A percentile compares a stretch with the other conserved stretches of the same genome.
Conservation (phyloP, 2,888 invertebrate species). For the Macrophya alboannulata region DNA sequence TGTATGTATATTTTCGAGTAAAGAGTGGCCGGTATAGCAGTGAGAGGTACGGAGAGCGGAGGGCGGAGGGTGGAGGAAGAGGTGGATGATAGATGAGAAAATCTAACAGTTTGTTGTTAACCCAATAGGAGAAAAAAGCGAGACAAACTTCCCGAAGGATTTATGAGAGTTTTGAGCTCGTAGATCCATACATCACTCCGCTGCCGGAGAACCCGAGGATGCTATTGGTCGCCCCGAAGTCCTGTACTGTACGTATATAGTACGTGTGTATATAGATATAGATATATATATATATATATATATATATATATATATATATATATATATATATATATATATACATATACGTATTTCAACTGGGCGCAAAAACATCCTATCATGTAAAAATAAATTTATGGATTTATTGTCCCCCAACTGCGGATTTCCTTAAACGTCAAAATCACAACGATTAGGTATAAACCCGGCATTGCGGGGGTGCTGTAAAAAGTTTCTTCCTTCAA, state of each 20-base stretch:
- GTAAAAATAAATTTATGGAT: slow-evolving; percentile 19
- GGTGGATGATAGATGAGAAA: slow-evolving; percentile 50
- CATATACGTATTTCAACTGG: not conserved
- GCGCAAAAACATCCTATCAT: not conserved
- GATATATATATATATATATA: not conserved
- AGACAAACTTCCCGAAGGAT: slow-evolving; percentile 56
- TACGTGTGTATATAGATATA: not conserved
- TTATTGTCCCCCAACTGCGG: slow-evolving; percentile 7
- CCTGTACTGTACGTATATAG: not conserved
- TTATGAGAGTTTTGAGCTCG: slow-evolving; percentile 58
- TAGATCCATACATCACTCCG: slow-evolving; percentile 56
- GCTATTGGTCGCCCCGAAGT: slow-evolving; percentile 42
- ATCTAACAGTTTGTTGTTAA: slow-evolving; percentile 55
- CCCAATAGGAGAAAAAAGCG: slow-evolving; percentile 55
- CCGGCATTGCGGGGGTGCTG: too few relatives aligned
- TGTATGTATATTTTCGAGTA: not conserved
- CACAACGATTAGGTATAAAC: slow-evolving; percentile 3
- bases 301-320: too few relatives aligned
- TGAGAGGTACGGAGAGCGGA: not conserved
- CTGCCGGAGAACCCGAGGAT: slow-evolving; percentile 30
- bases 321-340: not conserved
- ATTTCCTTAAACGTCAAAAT: slow-evolving; percentile 37
- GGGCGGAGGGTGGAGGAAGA: not conserved
- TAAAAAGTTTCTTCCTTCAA: too few relatives aligned
- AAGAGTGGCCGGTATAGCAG: not conserved